Conservation (phyloP, 2,113 vertebrate genomes). For the Pimephales promelas region DNA sequence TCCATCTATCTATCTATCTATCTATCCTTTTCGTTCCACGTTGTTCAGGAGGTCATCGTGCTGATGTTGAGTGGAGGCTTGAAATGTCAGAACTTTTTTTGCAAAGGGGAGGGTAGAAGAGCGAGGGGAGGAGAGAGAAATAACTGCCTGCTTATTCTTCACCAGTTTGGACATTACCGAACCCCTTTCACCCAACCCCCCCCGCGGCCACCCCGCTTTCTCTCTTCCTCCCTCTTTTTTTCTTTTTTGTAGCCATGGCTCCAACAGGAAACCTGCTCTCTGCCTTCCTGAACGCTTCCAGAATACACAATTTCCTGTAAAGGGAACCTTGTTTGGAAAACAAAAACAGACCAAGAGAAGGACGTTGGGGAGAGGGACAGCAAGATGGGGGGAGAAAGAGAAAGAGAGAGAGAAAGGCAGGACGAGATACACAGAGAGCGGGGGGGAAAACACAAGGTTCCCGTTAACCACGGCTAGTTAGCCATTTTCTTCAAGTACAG, state of each 20-base stretch:
- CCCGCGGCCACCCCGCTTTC: slow-evolving; percentile 11
- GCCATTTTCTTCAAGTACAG: slow-evolving; percentile 46
- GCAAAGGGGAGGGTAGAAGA: slow-evolving; percentile 33
- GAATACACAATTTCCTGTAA: slow-evolving; percentile 81
- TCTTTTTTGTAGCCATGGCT: slow-evolving; percentile 60
- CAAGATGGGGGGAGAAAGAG: slow-evolving; percentile 71
- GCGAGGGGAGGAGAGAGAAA: slow-evolving; percentile 63
- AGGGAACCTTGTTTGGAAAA: slow-evolving; percentile 76
- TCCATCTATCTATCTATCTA: slow-evolving; percentile 18
- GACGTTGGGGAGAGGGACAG: slow-evolving; percentile 75
- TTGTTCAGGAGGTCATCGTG: slow-evolving; percentile 32
- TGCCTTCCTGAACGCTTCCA: slow-evolving; percentile 78
- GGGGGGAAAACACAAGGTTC: slow-evolving; percentile 73
- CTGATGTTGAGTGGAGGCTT: slow-evolving; percentile 8
- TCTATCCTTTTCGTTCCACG: slow-evolving; percentile 45
- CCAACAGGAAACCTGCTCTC: slow-evolving; percentile 73
- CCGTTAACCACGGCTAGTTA: slow-evolving; percentile 65
- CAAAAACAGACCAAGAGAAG: slow-evolving; percentile 77
- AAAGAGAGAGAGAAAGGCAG: slow-evolving; percentile 74
- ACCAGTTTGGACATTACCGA: slow-evolving; percentile 63
- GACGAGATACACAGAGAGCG: slow-evolving; percentile 71
- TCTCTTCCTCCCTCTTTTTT: slow-evolving; percentile 54
- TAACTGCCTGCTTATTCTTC: slow-evolving; percentile 69
- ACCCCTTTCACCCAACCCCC: slow-evolving; percentile 36
- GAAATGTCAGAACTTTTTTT: slow-evolving; percentile 46